These are phyloP conservation scores for Hippoglossus hippoglossus DNA, from an alignment of 2,797 vertebrate species.

Conservation along the genomic window DNA sequence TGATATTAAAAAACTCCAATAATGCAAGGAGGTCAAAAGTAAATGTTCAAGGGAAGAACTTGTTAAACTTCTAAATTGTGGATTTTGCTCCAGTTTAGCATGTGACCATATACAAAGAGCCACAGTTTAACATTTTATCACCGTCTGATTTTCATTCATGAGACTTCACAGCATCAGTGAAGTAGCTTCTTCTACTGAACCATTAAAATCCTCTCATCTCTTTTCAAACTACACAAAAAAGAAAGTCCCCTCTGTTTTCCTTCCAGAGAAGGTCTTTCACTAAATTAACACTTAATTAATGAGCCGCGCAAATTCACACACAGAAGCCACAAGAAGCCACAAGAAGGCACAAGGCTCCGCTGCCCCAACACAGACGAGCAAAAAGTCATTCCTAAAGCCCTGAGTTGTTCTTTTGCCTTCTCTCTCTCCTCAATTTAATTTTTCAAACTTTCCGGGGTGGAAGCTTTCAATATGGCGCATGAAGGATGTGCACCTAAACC, in stretches of 20 bases:
- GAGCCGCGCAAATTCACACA: conserved; percentile 28
- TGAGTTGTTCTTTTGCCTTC: background rate
- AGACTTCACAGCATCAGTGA: conserved; percentile 13
- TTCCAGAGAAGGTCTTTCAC: conserved; percentile 36
- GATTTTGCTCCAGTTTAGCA: too few species aligned
- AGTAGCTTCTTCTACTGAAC: conserved; percentile 33
- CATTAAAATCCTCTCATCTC: conserved; percentile 41
- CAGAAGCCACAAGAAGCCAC: background rate
- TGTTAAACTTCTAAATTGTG: background rate
- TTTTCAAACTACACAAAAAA: conserved; percentile 31
- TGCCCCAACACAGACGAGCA: conserved; percentile 8
- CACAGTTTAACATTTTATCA: too few species aligned
- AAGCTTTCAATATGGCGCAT: conserved; percentile 28
- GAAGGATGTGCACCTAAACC: conserved; percentile 56
- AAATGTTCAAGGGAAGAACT: conserved; percentile 17
- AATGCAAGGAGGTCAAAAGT: conserved; percentile 38
- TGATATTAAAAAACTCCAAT: conserved; percentile 55
- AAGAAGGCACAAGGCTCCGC: background rate
- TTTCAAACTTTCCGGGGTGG: conserved; percentile 36
- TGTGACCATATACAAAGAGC: too few species aligned
- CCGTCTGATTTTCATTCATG: too few species aligned
- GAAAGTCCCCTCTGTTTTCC: conserved; percentile 29
- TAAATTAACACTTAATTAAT: conserved; percentile 57
- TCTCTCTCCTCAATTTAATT: conserved; percentile 24
- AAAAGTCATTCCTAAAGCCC: background rate